Percentiles rank a stretch among this genome's conserved stretches.
These are phyloP conservation scores for Bellardia bayeri DNA, from an alignment of 2,888 invertebrate species.

Conservation along the genomic window DNA sequence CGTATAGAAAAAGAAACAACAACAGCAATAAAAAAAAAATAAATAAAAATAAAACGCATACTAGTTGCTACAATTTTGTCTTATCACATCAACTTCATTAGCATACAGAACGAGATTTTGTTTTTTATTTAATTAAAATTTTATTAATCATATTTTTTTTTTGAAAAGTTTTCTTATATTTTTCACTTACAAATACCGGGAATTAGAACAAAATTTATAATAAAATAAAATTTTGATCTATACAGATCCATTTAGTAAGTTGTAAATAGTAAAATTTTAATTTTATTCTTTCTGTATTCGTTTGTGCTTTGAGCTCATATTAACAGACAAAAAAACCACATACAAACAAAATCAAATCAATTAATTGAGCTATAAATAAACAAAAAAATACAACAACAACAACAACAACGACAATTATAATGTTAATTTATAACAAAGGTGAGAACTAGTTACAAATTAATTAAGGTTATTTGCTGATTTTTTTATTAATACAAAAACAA, in stretches of 20 bases:
- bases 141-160: neutral
- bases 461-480: conserved; percentile 33
- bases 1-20: neutral
- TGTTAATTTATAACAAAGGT: conserved; percentile 64
- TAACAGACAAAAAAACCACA: neutral
- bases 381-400: neutral
- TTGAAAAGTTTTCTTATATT: conserved; percentile 2
- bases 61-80: conserved; percentile 40
- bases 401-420: conserved; percentile 26
- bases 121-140: conserved; percentile 5
- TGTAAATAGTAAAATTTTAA: neutral
- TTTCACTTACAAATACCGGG: conserved; percentile 3
- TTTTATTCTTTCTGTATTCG: neutral
- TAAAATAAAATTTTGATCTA: conserved; percentile 9
- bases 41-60: conserved; percentile 31
- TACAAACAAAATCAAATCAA: conserved; percentile 18
- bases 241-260: neutral
- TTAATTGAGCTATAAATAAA: conserved; percentile 34
- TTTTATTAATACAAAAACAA: neutral
- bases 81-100: conserved; percentile 52
- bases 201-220: neutral
- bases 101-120: conserved; percentile 46
- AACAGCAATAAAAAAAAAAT: neutral
- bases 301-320: neutral
- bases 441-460: conserved; percentile 46